phyloP scores from a whole-genome alignment of 2,113 vertebrate species.

The Chlorocebus sabaeus region DNA sequence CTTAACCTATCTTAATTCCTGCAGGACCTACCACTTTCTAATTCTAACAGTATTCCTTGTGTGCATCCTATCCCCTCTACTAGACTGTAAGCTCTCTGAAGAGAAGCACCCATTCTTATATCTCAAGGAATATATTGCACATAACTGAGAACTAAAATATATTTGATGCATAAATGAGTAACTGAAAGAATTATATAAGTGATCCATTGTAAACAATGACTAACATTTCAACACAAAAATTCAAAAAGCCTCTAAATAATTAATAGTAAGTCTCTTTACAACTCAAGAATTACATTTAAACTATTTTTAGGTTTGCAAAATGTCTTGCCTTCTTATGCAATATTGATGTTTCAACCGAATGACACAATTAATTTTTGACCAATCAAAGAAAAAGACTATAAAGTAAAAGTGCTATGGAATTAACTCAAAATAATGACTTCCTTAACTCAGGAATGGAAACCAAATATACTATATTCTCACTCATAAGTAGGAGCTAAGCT shows the following conservation, averaged over 20 bases:
- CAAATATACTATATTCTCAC: no score
- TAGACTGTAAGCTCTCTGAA: not conserved
- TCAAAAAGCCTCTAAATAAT: slow-evolving; percentile 40
- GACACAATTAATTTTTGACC: slow-evolving; percentile 2
- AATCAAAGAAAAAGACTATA: not conserved
- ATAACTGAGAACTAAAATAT: not conserved
- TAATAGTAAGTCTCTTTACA: not conserved
- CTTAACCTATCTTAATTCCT: not conserved
- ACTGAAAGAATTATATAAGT: not conserved
- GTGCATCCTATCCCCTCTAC: not conserved
- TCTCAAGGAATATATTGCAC: not conserved
- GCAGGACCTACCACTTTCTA: not conserved
- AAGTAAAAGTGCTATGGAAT: not conserved
- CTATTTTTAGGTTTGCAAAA: not conserved
- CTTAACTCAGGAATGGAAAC: no score
- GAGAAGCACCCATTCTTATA: not conserved
- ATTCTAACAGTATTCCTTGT: not conserved
- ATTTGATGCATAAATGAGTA: not conserved
- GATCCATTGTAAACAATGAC: not conserved
- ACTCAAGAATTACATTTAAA: slow-evolving; percentile 39
- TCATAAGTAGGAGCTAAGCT: no score
- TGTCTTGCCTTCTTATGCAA: not conserved
- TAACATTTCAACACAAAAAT: slow-evolving; percentile 39
- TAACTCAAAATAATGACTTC: not conserved
- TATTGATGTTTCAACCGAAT: slow-evolving; percentile 28